Conservation (phyloP, 2,113 vertebrate species). For the Tachysurus fulvidraco region DNA sequence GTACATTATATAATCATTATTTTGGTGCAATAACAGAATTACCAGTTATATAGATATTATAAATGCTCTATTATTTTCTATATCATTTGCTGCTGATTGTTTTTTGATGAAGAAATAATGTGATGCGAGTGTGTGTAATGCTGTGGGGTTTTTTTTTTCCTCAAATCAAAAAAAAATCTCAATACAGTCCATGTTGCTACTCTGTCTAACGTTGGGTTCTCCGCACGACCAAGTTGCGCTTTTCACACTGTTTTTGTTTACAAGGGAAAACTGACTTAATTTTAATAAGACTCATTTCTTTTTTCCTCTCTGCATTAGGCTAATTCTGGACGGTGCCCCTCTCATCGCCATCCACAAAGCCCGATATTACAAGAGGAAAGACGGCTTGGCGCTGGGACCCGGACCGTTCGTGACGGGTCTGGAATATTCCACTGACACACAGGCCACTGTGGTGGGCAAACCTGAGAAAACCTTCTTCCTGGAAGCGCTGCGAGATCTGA, state of each 20-base stretch:
- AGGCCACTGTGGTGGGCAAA: conserved; percentile 89
- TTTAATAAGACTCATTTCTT: not conserved
- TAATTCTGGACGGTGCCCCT: conserved; percentile 87
- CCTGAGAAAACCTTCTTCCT: conserved; percentile 89
- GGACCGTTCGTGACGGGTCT: conserved; percentile 89
- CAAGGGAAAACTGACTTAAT: not conserved
- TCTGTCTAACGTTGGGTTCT: not conserved
- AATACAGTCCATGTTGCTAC: not conserved
- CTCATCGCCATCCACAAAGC: conserved; percentile 97
- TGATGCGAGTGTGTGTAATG: too few species aligned
- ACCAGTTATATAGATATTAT: not conserved
- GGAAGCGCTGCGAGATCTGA: conserved; percentile 79
- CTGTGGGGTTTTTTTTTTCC: too few species aligned
- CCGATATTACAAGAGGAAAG: conserved; percentile 89
- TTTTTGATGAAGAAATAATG: not conserved
- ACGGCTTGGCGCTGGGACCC: conserved; percentile 89
- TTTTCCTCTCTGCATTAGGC: conserved; percentile 62
- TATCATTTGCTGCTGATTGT: not conserved
- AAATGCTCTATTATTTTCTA: too few species aligned
- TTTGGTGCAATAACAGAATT: too few species aligned
- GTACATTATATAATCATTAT: not conserved
- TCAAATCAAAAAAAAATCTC: not conserved
- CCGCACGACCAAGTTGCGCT: too few species aligned
- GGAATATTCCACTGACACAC: conserved; percentile 84
- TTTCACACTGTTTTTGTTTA: too few species aligned